These are phyloP conservation scores for Idaea dimidiata DNA, from an alignment of 2,888 invertebrate species.

Conservation along the genomic window DNA sequence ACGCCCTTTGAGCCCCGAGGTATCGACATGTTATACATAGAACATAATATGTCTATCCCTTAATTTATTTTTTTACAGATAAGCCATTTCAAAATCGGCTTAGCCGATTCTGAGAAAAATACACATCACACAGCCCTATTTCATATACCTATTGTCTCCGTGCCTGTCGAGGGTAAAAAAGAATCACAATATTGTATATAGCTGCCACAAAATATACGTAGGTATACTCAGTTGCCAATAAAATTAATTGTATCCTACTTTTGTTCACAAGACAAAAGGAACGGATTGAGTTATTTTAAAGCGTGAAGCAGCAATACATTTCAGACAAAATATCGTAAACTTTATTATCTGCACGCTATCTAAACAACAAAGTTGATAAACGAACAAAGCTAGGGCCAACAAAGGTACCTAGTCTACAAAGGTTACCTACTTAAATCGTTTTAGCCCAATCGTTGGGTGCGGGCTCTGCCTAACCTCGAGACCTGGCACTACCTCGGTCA, in stretches of 20 bases:
- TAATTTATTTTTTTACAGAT: no score
- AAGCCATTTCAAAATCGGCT: no score
- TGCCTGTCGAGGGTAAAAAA: no score
- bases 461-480: slow-evolving; percentile 51
- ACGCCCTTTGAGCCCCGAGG: no score
- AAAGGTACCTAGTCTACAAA: slow-evolving; percentile 13
- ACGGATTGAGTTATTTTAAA: slow-evolving; percentile 7
- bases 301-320: background rate
- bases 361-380: background rate
- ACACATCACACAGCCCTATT: no score
- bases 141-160: no score
- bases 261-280: background rate
- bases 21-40: no score
- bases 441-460: slow-evolving; percentile 31
- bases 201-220: no score
- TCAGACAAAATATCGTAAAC: background rate
- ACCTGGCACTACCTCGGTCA: slow-evolving; percentile 28
- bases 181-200: no score
- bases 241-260: slow-evolving; percentile 6
- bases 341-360: background rate
- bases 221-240: no score
- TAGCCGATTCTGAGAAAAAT: no score
- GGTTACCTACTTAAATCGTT: slow-evolving; percentile 25
- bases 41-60: no score
- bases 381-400: background rate